These are phyloP conservation scores for Columba janthina DNA, from an alignment of 2,113 vertebrate genomes.

Conservation along the genomic window DNA sequence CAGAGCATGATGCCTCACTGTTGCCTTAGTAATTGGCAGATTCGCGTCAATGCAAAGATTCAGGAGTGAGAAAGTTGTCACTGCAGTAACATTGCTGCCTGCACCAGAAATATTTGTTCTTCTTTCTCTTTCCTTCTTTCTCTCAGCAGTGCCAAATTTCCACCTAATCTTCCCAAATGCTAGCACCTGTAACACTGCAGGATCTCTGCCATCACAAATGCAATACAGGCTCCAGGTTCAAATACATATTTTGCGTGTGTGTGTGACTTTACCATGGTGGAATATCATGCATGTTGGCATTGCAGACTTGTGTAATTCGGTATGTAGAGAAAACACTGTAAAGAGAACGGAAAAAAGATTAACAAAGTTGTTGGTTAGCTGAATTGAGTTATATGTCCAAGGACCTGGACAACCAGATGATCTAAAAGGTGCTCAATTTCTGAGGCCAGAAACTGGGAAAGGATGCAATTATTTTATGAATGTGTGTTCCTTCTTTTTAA, in stretches of 20 bases:
- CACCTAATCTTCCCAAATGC: background rate
- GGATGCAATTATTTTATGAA: background rate
- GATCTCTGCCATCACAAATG: background rate
- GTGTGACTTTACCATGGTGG: background rate
- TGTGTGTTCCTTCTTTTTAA: background rate
- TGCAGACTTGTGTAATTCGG: background rate
- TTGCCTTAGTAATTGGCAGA: background rate
- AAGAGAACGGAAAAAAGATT: background rate
- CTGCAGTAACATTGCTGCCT: rapidly evolving
- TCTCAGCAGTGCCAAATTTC: background rate
- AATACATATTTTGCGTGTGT: rapidly evolving
- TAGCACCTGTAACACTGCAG: background rate
- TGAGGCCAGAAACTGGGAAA: background rate
- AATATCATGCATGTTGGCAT: rapidly evolving
- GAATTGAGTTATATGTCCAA: background rate
- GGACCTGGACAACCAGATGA: background rate
- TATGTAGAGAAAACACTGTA: background rate
- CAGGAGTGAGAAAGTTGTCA: background rate
- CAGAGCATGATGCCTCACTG: no score
- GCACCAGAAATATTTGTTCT: background rate
- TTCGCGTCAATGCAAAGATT: background rate
- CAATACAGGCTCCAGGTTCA: background rate
- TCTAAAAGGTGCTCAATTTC: background rate
- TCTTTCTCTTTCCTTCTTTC: background rate
- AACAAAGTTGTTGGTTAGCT: background rate